Evolutionary conservation across 2,888 invertebrate genomes (phyloP).

Genomic region (Laspeyria flexula): DNA sequence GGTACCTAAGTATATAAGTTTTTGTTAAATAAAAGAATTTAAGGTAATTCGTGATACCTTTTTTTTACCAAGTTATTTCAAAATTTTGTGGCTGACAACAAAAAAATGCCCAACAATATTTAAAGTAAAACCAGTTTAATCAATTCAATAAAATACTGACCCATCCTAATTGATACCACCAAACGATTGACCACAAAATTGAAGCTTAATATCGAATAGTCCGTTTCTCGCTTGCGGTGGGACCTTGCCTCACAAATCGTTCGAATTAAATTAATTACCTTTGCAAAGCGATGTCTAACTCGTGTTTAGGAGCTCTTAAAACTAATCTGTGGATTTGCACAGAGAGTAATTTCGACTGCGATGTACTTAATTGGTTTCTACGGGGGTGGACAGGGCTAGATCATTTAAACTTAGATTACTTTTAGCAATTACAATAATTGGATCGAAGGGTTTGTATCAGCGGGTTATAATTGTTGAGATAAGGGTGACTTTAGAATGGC

Average conservation of each 20-base stretch:
- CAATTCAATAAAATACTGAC: neutral
- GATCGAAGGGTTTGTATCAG: neutral
- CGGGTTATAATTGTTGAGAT: neutral
- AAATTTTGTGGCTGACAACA: no score
- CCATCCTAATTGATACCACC: slow-evolving; percentile 1
- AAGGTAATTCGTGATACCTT: no score
- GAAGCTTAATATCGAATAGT: neutral
- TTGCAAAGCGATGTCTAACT: slow-evolving; percentile 50
- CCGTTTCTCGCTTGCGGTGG: slow-evolving; percentile 21
- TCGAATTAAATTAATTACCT: slow-evolving; percentile 59
- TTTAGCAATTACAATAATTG: slow-evolving; percentile 19
- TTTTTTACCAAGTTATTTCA: no score
- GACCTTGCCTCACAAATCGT: slow-evolving; percentile 33
- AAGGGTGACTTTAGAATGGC: neutral
- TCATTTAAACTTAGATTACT: slow-evolving; percentile 36
- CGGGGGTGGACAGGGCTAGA: slow-evolving; percentile 21
- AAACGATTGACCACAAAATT: slow-evolving; percentile 5
- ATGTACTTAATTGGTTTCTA: slow-evolving; percentile 40
- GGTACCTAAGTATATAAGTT: no score
- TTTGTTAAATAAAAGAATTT: no score
- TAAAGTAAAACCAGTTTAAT: neutral
- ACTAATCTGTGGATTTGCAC: slow-evolving; percentile 54
- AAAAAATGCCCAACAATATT: neutral
- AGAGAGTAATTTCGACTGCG: slow-evolving; percentile 41
- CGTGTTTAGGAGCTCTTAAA: slow-evolving; percentile 54